Base-by-base conservation (phyloP, 2,797 vertebrate species). In the Echiichthys vipera region DNA sequence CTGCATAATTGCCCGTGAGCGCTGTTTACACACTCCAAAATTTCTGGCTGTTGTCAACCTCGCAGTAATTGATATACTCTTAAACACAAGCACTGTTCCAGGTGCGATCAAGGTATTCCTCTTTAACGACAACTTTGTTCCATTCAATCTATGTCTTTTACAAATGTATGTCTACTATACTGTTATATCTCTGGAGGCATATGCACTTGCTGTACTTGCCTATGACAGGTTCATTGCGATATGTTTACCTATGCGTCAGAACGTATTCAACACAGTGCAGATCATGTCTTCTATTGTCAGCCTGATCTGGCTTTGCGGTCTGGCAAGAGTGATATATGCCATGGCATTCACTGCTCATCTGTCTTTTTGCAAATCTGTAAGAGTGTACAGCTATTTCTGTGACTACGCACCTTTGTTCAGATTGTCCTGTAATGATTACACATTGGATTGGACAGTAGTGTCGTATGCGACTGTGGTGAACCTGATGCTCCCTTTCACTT, bases 321-420 rank as follows among this genome's bases (percentile, higher is more conserved):
- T 85, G 14, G 40, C 34, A 3, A 2, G 6, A 5, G 0, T 2
- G 0, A 4, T 36, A 0, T 25, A 74, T 59, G 22, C 18, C 20
- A 67, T 32, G 0, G 18, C 2, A 0, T 71, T 81, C 8, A 87
- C 91, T 24, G 79, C 70, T 15, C 49, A 30, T 14, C 58, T 93
- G 56, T 91, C 87, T 14, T 93, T 90, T 36, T 93, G 92, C 40
- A 73, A 36, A 5, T 91, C 91, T 7, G 57, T 90, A 14, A 49
- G 27, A 3, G 86, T 91, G 45, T 71, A 79, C 56, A 92, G 91
- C 32, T 92, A 91, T 63, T 93, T 93, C 68, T 93, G 91, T 57
- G 91, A 93, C 64, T 91, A 85, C 13, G 77, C 85, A 0, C 89
- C 89, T 12, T 88, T 92, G 66, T 91, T 91, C 39, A 81, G 84